Evolutionary conservation across 2,888 invertebrate genomes (phyloP).

Genomic region (Hofmannophila pseudospretella): DNA sequence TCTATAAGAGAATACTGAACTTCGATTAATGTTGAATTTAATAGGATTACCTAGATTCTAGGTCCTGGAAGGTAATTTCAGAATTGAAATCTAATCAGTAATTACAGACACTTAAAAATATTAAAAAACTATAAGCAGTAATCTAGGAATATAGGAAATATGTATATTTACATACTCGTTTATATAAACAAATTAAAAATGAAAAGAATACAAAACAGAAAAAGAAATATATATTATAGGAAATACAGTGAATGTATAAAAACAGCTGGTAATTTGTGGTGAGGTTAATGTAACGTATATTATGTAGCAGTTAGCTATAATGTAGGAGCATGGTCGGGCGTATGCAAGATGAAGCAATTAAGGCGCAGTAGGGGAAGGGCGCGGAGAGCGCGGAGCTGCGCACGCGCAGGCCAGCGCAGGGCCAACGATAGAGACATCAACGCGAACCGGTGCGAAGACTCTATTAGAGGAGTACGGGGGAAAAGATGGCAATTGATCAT

Average conservation of each 20-base stretch:
- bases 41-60: too few species aligned
- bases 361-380: slow-evolving; percentile 54
- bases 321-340: slow-evolving; percentile 57
- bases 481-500: slow-evolving; percentile 13
- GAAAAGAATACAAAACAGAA: too few species aligned
- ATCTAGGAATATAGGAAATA: not conserved
- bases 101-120: too few species aligned
- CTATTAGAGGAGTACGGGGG: slow-evolving; percentile 21
- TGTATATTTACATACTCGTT: too few species aligned
- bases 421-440: slow-evolving; percentile 75
- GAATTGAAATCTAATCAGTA: too few species aligned
- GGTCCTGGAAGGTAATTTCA: too few species aligned
- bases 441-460: slow-evolving; percentile 37
- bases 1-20: not conserved
- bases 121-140: not conserved
- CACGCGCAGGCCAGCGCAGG: slow-evolving; percentile 60
- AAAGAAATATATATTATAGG: not conserved
- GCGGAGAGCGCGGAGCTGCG: slow-evolving; percentile 39
- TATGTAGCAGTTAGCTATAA: slow-evolving; percentile 42
- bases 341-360: slow-evolving; percentile 76
- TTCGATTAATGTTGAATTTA: too few species aligned
- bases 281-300: slow-evolving; percentile 50
- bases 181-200: too few species aligned
- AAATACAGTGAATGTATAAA: slow-evolving; percentile 25
- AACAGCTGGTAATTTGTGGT: slow-evolving; percentile 46